Conservation (phyloP, 2,888 invertebrate genomes). For the Tipula confusa region DNA sequence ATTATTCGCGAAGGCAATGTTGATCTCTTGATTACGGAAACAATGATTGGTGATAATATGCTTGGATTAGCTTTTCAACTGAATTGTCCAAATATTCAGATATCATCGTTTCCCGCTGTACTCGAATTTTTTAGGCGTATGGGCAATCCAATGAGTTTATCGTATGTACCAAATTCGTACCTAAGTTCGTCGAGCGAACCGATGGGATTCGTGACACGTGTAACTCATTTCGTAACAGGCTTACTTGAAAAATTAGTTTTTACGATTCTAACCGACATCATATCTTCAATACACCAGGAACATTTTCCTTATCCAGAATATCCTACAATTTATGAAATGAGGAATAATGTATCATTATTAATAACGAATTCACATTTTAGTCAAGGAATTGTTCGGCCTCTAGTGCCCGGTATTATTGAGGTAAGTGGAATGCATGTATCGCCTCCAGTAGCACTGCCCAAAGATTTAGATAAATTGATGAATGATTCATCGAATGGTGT, state of each 20-base stretch:
- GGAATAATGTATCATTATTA: conserved; percentile 52
- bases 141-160: not conserved
- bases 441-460: conserved; percentile 43
- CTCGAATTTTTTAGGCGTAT: not conserved
- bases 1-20: not conserved
- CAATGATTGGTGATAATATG: not conserved
- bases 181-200: not conserved
- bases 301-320: not conserved
- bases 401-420: conserved; percentile 46
- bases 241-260: not conserved
- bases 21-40: not conserved
- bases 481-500: conserved; percentile 49
- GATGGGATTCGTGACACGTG: not conserved
- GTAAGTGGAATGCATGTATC: conserved; percentile 48
- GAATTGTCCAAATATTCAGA: not conserved
- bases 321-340: conserved; percentile 50
- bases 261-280: not conserved
- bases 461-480: conserved; percentile 44
- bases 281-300: not conserved
- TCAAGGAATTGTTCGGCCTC: conserved; percentile 50
- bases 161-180: not conserved
- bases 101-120: not conserved
- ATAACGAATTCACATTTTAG: conserved; percentile 54
- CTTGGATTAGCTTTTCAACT: not conserved
- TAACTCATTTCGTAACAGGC: not conserved